Evolutionary conservation across 2,888 invertebrate species (phyloP).

Genomic region (Pheosia tremula): DNA sequence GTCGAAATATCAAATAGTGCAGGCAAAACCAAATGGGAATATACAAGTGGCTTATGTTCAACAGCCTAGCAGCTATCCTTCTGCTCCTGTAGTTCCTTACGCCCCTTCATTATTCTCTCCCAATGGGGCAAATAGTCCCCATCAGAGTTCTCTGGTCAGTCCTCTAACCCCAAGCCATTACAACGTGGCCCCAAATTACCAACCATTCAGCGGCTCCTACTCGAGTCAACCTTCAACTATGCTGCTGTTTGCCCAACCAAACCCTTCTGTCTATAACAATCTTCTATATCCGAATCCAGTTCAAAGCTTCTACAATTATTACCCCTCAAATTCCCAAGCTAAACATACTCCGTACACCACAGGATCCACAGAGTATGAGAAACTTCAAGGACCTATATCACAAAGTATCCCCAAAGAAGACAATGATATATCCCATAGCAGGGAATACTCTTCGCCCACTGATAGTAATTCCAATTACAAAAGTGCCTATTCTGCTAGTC

Average conservation of each 20-base stretch:
- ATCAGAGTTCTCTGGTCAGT: slow-evolving; percentile 43
- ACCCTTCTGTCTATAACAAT: slow-evolving; percentile 65
- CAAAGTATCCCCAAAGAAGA: slow-evolving; percentile 69
- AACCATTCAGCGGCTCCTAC: slow-evolving; percentile 59
- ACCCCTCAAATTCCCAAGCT: slow-evolving; percentile 65
- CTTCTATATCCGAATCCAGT: slow-evolving; percentile 62
- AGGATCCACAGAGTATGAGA: slow-evolving; percentile 64
- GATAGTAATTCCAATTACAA: slow-evolving; percentile 66
- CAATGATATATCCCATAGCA: slow-evolving; percentile 59
- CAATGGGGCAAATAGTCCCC: slow-evolving; percentile 44
- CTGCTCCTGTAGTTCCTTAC: slow-evolving; percentile 55
- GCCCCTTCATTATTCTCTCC: slow-evolving; percentile 59
- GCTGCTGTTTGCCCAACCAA: slow-evolving; percentile 67
- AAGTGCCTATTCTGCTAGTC: slow-evolving; percentile 57
- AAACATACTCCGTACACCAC: slow-evolving; percentile 63
- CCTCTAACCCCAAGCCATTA: slow-evolving; percentile 52
- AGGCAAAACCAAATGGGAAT: slow-evolving; percentile 65
- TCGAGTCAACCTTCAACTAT: slow-evolving; percentile 68
- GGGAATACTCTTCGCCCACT: slow-evolving; percentile 62
- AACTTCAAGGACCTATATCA: slow-evolving; percentile 52
- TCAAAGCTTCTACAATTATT: slow-evolving; percentile 71
- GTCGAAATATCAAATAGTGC: slow-evolving; percentile 71
- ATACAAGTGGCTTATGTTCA: slow-evolving; percentile 69
- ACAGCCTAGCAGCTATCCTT: slow-evolving; percentile 54
- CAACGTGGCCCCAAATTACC: slow-evolving; percentile 57